Conservation (phyloP, 2,113 vertebrate species). For the Thamnaconus septentrionalis region DNA sequence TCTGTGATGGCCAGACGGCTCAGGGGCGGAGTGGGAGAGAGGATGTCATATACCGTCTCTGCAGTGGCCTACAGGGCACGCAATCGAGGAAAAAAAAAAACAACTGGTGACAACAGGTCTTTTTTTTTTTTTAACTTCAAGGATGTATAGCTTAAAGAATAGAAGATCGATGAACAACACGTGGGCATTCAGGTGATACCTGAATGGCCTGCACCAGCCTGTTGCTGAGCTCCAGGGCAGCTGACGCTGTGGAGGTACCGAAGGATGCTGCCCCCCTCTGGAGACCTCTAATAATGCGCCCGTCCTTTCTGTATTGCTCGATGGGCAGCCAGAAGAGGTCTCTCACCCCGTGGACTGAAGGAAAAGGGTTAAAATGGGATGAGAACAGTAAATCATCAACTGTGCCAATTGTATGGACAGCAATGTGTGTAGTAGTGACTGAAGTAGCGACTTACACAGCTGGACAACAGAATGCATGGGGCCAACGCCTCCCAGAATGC, state of each 20-base stretch:
- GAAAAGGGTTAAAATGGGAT: not conserved
- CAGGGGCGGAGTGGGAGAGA: conserved; percentile 85
- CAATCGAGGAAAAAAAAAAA: not conserved
- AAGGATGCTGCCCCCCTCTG: conserved; percentile 92
- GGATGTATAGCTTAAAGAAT: not conserved
- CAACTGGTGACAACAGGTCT: not conserved
- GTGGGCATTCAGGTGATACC: conserved; percentile 66
- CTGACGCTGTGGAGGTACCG: conserved; percentile 87
- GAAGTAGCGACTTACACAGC: conserved; percentile 80
- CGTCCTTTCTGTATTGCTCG: conserved; percentile 90
- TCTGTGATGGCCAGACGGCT: conserved; percentile 81
- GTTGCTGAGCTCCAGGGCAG: conserved; percentile 91
- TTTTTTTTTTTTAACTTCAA: not conserved
- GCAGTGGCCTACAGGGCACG: conserved; percentile 81
- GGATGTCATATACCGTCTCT: conserved; percentile 91
- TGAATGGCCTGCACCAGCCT: conserved; percentile 92
- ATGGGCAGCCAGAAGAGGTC: conserved; percentile 94
- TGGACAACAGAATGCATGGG: conserved; percentile 95
- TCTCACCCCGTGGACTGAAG: conserved; percentile 86
- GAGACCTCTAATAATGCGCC: conserved; percentile 89
- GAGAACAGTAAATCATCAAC: not conserved
- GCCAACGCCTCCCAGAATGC: conserved; percentile 89
- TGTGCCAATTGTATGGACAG: not conserved
- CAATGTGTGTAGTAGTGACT: not conserved
- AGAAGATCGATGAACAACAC: not conserved